These are phyloP conservation scores for Corydoras sp. DNA, from an alignment of 2,113 vertebrate genomes.

Conservation along the genomic window DNA sequence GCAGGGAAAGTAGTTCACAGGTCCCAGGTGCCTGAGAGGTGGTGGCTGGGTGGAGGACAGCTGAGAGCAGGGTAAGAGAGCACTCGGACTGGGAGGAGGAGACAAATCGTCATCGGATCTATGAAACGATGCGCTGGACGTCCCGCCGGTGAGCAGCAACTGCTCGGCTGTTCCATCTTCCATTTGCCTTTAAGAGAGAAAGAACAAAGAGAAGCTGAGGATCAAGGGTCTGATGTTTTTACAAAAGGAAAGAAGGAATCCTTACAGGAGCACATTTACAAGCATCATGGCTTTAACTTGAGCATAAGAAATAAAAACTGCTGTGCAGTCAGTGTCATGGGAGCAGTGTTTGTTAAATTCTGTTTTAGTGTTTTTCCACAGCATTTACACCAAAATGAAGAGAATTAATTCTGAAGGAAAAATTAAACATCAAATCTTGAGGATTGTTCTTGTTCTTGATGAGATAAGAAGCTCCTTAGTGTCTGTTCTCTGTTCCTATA, in stretches of 20 bases:
- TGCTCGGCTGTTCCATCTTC: constrained; percentile 7
- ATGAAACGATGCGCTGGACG: constrained; percentile 24
- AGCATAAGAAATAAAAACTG: too few relatives aligned
- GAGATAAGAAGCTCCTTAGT: too few relatives aligned
- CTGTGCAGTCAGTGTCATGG: too few relatives aligned
- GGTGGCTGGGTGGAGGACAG: constrained; percentile 43
- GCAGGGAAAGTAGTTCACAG: constrained; percentile 19
- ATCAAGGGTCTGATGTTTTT: not conserved
- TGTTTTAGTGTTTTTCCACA: too few relatives aligned
- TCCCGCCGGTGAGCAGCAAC: constrained; percentile 13
- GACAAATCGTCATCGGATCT: constrained; percentile 55
- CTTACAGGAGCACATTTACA: not conserved
- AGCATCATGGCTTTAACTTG: too few relatives aligned
- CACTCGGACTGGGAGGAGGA: constrained; percentile 45
- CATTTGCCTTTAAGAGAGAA: constrained; percentile 16
- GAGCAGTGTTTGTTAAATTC: too few relatives aligned
- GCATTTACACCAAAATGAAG: too few relatives aligned
- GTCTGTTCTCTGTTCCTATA: too few relatives aligned
- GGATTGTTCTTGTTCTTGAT: too few relatives aligned
- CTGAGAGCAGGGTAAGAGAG: constrained; percentile 22
- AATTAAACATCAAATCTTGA: not conserved
- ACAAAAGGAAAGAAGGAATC: not conserved
- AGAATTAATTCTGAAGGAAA: not conserved
- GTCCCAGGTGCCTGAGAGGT: constrained; percentile 36
- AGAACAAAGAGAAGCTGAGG: not conserved